Evolutionary conservation across 1,140 invertebrate species (phyloP).

Genomic region (Hyles vespertilio): DNA sequence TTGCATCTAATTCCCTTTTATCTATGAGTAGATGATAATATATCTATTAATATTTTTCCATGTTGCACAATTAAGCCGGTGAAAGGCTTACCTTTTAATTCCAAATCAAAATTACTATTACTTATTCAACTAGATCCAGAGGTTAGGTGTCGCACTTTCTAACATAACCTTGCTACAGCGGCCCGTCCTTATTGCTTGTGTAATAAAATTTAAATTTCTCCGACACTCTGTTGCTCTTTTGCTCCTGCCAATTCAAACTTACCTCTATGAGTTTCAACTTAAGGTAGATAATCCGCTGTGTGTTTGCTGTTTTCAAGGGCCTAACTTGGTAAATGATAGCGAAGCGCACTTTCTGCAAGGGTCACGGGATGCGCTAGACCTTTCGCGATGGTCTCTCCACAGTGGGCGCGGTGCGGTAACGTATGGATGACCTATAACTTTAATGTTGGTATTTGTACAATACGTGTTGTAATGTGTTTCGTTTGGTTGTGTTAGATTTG

Average conservation of each 20-base stretch:
- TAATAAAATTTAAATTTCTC: slow-evolving; percentile 38
- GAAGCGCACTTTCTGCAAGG: slow-evolving; percentile 49
- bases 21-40: too few species aligned
- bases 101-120: slow-evolving; percentile 54
- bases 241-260: neutral
- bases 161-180: slow-evolving; percentile 16
- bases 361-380: slow-evolving; percentile 67
- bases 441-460: too few species aligned
- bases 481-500: too few species aligned
- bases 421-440: slow-evolving; percentile 3
- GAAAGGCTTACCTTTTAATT: slow-evolving; percentile 16
- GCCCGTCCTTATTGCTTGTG: slow-evolving; percentile 24
- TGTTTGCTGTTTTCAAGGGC: slow-evolving; percentile 10
- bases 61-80: too few species aligned
- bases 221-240: slow-evolving; percentile 20
- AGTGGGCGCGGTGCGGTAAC: slow-evolving; percentile 38
- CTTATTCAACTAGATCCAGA: slow-evolving; percentile 48
- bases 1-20: too few species aligned
- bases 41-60: too few species aligned
- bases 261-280: slow-evolving; percentile 7
- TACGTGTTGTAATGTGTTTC: too few species aligned
- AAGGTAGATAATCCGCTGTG: slow-evolving; percentile 27
- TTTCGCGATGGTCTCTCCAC: slow-evolving; percentile 55
- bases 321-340: slow-evolving; percentile 27
- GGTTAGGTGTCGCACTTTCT: slow-evolving; percentile 61